Base-by-base conservation (phyloP, 2,888 invertebrate genomes). In the Strigamia transsilvanica region DNA sequence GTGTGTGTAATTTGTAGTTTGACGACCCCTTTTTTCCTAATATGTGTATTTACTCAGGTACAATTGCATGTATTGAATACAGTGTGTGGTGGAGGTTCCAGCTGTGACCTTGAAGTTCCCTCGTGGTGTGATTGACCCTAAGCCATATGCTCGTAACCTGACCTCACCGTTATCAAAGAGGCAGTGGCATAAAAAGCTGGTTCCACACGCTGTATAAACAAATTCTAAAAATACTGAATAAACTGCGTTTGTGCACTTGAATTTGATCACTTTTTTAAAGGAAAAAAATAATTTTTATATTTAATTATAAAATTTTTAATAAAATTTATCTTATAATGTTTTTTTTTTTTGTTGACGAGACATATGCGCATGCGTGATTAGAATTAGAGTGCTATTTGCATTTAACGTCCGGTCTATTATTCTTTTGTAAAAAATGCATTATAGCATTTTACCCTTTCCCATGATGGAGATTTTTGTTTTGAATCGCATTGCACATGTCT, bases 91-190 rank as follows among this genome's bases (percentile, higher is more conserved):
- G 61, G 46, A 66, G 61, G 61, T 66, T 66, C 61, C 61, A 66
- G 61, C 21, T 66, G 61, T 66, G 61, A 66, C 61, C 61, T 66
- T 66, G 61, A 66, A 18, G 61, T 66, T 66, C 21, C 61, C 61
- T 21, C 61, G 61, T 23, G 21, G 61, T 66, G 61, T 66, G 61
- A 66, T 9, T 66, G 61, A 66, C 61, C 61, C 61, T 66, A 21
- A 21, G 61, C 61, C 61, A 66, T 66, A 66, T 66, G 61, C 61
- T 66, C 61, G 61, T 66, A 66, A 66, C 61, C 61, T 66, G 61
- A 66, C 61, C 61, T 66, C 61, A 66, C 61, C 61, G 61, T 66
- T 66, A 66, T 66, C 61, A 66, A 51, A 66, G 61, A 66, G 61
- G 61, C 61, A 66, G 21, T 66, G 61, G 61, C 61, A 66, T 66